These are phyloP conservation scores for Tetraodon nigroviridis DNA, from an alignment of 2,113 vertebrate species.

Conservation along the genomic window DNA sequence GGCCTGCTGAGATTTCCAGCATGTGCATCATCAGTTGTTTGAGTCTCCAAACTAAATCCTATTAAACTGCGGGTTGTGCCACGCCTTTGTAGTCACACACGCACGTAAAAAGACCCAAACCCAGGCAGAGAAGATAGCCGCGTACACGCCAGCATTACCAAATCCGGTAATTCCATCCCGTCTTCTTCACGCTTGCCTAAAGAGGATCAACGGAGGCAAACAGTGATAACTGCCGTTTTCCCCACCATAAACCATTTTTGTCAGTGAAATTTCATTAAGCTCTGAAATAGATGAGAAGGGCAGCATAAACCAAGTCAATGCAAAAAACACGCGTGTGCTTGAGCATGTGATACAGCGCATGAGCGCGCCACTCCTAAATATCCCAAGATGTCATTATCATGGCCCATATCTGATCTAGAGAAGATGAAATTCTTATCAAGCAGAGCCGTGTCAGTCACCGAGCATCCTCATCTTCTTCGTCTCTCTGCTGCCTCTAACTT, in stretches of 20 bases:
- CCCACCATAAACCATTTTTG: background rate
- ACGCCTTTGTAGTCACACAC: background rate
- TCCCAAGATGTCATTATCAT: slow-evolving; percentile 47
- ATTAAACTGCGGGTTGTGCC: slow-evolving; percentile 29
- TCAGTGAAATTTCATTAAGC: background rate
- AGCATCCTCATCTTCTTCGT: background rate
- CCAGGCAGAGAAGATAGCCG: slow-evolving; percentile 8
- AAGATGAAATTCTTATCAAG: slow-evolving; percentile 53
- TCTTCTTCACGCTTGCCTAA: slow-evolving; percentile 7
- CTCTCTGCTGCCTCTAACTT: background rate
- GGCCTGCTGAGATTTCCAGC: no score
- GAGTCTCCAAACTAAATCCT: slow-evolving; percentile 45
- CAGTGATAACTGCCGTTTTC: background rate
- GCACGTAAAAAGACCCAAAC: background rate
- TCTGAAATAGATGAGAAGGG: background rate
- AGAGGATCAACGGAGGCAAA: slow-evolving; percentile 5
- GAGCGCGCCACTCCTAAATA: slow-evolving; percentile 19
- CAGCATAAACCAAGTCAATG: background rate
- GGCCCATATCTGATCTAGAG: slow-evolving; percentile 36
- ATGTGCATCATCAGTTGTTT: slow-evolving; percentile 4
- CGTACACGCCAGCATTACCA: slow-evolving; percentile 33
- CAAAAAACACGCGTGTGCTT: background rate
- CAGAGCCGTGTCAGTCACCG: slow-evolving; percentile 9
- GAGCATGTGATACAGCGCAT: background rate
- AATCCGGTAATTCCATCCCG: slow-evolving; percentile 22